phyloP scores from a whole-genome alignment of 2,113 vertebrate species.

The Alethe diademata region DNA sequence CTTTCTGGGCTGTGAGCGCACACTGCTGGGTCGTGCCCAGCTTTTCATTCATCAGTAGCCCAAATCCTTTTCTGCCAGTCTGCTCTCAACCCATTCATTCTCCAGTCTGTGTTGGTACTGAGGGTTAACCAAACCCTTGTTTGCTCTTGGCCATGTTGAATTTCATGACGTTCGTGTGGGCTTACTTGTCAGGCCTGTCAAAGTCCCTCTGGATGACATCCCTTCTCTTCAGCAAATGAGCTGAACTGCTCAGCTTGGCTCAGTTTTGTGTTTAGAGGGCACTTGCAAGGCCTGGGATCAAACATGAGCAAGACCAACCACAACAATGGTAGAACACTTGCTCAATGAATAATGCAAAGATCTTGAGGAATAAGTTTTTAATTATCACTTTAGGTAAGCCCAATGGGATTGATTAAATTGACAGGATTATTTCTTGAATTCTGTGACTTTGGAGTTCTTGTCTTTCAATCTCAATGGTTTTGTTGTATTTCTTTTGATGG shows the following conservation, averaged over 20 bases:
- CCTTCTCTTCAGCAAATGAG: accelerated
- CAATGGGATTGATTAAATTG: not conserved
- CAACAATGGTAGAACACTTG: accelerated
- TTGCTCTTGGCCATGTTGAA: not conserved
- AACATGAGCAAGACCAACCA: not conserved
- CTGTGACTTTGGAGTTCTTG: not conserved
- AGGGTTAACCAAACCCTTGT: not conserved
- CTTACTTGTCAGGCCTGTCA: not conserved
- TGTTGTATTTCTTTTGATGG: not conserved
- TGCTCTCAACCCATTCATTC: not conserved
- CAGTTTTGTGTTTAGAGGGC: not conserved
- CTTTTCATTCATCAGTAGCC: not conserved
- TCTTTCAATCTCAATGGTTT: not conserved
- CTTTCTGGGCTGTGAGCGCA: accelerated
- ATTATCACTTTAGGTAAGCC: not conserved
- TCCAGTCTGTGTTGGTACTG: not conserved
- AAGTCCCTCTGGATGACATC: not conserved
- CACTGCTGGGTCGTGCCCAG: accelerated
- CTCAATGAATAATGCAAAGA: not conserved
- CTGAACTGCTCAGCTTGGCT: not conserved
- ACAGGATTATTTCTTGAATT: not conserved
- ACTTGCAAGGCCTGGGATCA: not conserved
- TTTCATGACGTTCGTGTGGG: not conserved
- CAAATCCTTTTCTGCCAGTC: not conserved
- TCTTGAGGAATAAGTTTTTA: not conserved